Percentiles rank a stretch among this genome's conserved stretches.
phyloP scores from a whole-genome alignment of 2,888 invertebrate genomes.

The Hirtodrosophila trivittata region DNA sequence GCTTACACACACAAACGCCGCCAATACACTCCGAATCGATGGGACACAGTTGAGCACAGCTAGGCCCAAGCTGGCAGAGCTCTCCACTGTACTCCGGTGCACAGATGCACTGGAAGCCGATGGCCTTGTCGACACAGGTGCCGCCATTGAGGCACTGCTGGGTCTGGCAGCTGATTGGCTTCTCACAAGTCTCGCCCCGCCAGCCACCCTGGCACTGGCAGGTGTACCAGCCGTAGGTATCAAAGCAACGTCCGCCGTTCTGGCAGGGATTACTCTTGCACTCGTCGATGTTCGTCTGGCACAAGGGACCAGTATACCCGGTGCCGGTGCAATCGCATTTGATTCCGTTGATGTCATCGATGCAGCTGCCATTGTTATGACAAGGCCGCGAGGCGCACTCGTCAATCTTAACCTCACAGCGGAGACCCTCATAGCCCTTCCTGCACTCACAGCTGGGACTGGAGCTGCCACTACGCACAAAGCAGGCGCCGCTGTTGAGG shows the following conservation, averaged over 20 bases:
- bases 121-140: constrained; percentile 86
- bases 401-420: constrained; percentile 88
- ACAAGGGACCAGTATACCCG: constrained; percentile 89
- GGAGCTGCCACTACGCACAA: constrained; percentile 86
- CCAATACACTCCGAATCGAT: constrained; percentile 88
- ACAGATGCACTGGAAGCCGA: constrained; percentile 89
- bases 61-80: constrained; percentile 82
- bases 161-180: constrained; percentile 86
- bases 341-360: constrained; percentile 89
- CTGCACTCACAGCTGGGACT: constrained; percentile 86
- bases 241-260: constrained; percentile 91
- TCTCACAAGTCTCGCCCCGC: constrained; percentile 91
- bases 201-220: constrained; percentile 92
- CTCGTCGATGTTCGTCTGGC: constrained; percentile 92
- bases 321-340: constrained; percentile 91
- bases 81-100: constrained; percentile 86
- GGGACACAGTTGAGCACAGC: constrained; percentile 85
- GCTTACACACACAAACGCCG: constrained; percentile 84
- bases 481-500: constrained; percentile 90
- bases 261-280: constrained; percentile 89
- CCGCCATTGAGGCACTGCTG: constrained; percentile 91
- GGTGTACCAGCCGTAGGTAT: constrained; percentile 91
- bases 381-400: constrained; percentile 90
- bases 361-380: constrained; percentile 89
- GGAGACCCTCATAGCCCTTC: constrained; percentile 84